phyloP scores from a whole-genome alignment of 1,140 invertebrate genomes.

The Acyrthosiphon pisum region DNA sequence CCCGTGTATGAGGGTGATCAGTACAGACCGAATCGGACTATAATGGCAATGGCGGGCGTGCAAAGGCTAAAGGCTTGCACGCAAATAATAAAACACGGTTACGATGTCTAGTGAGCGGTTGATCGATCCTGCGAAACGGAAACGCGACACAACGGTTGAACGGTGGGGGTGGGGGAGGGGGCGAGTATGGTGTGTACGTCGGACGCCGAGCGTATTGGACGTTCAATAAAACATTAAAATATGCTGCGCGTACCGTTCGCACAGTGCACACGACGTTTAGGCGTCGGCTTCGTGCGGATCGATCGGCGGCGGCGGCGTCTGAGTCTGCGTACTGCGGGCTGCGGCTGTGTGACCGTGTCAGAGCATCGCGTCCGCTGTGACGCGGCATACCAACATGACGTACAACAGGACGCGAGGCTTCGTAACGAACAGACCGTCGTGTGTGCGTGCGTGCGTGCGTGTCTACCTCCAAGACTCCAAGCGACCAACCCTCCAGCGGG shows the following conservation, averaged over 20 bases:
- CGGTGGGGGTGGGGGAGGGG: no score
- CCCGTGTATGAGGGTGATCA: background rate
- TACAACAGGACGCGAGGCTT: background rate
- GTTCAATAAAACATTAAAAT: background rate
- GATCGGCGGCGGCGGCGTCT: background rate
- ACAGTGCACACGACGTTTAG: background rate
- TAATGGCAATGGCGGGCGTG: background rate
- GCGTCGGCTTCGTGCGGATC: background rate
- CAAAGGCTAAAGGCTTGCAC: no score
- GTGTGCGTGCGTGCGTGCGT: background rate
- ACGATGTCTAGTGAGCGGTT: background rate
- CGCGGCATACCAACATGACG: constrained; percentile 15
- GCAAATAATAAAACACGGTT: background rate
- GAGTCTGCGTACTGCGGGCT: background rate
- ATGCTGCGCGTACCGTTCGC: background rate
- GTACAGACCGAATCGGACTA: background rate
- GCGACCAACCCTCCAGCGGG: background rate
- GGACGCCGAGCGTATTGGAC: background rate
- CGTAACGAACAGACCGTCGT: background rate
- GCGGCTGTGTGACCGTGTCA: no score
- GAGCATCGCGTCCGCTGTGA: background rate
- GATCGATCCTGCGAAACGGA: background rate
- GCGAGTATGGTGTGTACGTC: background rate
- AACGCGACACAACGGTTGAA: background rate
- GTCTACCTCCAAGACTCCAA: background rate